Base-by-base conservation (phyloP, 1,140 invertebrate species). In the Coenobita brevimanus region DNA sequence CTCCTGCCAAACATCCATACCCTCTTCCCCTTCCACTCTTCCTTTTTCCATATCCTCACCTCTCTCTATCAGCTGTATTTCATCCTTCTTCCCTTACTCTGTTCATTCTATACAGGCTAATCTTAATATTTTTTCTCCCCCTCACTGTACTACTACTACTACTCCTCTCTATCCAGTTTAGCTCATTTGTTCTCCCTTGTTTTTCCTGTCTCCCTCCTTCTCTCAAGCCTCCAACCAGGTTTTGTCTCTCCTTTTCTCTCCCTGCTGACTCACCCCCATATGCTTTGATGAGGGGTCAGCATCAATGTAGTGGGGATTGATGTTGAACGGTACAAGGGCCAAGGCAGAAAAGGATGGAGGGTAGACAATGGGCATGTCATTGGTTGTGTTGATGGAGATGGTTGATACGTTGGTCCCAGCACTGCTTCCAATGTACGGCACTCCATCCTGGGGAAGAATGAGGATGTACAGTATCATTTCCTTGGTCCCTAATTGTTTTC, bases 361-460 rank as follows among this genome's bases (percentile, higher is more conserved):
- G 92, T 95, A 95, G 60, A 95, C 94, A 79, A 97, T 96, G 4
- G 96, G 96, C 96, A 97, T 97, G 92, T 97, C 96, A 94, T 97
- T 97, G 82, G 96, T 97, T 71, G 96, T 97, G 91, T 95, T 94
- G 89, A 97, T 97, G 90, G 94, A 96, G 82, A 93, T 92, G 24
- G 96, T 97, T 24, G 96, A 95, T 13, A 97, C 95, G 94, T 97
- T 97, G 36, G 96, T 96, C 71, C 96, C 96, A 80, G 96, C 96
- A 94, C 96, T 96, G 82, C 95, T 95, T 62, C 96, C 96, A 69
- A 97, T 95, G 90, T 97, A 97, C 36, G 96, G 94, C 30, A 96
- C 91, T 24, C 95, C 95, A 87, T 95, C 94, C 91, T 94, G 75
- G 36, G 62, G 46, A n/a, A n/a, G n/a, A n/a, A n/a, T n/a, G n/a